Percentiles rank a stretch among this genome's conserved stretches.
phyloP scores from a whole-genome alignment of 2,113 vertebrate genomes.

The Otis tarda region DNA sequence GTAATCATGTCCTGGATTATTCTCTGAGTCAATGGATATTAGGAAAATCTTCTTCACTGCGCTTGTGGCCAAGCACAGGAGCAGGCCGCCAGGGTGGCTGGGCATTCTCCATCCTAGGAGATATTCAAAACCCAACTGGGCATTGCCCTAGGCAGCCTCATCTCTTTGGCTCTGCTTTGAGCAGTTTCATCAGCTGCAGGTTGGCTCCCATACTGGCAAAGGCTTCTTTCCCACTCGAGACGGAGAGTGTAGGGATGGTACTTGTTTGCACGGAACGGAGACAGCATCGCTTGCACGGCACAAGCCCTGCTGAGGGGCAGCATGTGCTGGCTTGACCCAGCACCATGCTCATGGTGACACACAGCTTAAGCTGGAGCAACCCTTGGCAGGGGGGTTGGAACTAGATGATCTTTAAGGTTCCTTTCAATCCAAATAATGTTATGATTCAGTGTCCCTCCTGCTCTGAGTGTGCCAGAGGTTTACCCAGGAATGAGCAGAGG shows the following conservation, averaged over 20 bases:
- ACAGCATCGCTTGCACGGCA: rapidly evolving
- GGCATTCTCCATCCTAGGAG: background rate
- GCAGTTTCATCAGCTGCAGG: background rate
- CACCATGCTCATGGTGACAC: rapidly evolving
- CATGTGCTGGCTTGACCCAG: background rate
- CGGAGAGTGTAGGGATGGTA: background rate
- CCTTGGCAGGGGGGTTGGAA: too few species aligned
- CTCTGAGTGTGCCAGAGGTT: background rate
- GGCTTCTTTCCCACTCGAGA: background rate
- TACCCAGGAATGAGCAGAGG: background rate
- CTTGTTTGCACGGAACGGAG: rapidly evolving
- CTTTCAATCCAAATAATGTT: too few species aligned
- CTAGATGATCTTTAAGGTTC: too few species aligned
- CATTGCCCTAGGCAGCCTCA: background rate
- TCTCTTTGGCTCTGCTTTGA: background rate
- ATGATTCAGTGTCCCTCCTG: background rate
- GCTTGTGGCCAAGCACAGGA: background rate
- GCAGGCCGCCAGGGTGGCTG: background rate
- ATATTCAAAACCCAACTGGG: background rate
- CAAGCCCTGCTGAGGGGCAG: background rate
- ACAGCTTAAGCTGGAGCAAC: background rate
- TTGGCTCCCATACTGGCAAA: background rate
- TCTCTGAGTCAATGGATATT: background rate
- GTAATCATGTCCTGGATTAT: background rate
- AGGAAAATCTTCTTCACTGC: background rate